A percentile compares a stretch with the other conserved stretches of the same genome.
Conservation (phyloP, 2,113 vertebrate genomes). For the Theristicus caerulescens region DNA sequence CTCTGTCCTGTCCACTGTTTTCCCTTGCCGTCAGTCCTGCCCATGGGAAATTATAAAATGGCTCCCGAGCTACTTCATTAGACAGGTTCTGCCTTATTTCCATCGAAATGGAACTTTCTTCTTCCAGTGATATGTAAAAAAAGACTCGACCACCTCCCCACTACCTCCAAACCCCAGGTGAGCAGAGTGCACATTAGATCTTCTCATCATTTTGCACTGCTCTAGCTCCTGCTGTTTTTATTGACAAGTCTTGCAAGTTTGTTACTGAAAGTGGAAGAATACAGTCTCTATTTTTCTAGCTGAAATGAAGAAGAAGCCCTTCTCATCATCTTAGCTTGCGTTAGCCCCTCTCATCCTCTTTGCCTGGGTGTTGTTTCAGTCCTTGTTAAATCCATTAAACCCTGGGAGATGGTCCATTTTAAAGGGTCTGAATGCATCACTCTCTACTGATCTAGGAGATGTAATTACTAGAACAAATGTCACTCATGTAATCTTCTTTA, state of each 20-base stretch:
- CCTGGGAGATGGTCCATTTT: background rate
- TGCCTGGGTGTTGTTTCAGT: background rate
- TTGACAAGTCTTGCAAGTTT: background rate
- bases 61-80: background rate
- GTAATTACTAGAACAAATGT: background rate
- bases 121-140: background rate
- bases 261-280: background rate
- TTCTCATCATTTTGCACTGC: background rate
- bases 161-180: background rate
- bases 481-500: background rate
- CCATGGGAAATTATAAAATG: background rate
- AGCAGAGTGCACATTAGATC: background rate
- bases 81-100: background rate
- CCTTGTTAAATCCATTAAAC: background rate
- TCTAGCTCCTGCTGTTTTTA: background rate
- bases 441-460: background rate
- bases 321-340: background rate
- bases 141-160: background rate
- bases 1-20: background rate
- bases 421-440: background rate
- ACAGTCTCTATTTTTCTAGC: background rate
- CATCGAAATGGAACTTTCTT: background rate
- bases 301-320: background rate
- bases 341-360: background rate
- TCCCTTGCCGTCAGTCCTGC: background rate